phyloP scores from a whole-genome alignment of 2,888 invertebrate genomes.

The Cordilura impudica region DNA sequence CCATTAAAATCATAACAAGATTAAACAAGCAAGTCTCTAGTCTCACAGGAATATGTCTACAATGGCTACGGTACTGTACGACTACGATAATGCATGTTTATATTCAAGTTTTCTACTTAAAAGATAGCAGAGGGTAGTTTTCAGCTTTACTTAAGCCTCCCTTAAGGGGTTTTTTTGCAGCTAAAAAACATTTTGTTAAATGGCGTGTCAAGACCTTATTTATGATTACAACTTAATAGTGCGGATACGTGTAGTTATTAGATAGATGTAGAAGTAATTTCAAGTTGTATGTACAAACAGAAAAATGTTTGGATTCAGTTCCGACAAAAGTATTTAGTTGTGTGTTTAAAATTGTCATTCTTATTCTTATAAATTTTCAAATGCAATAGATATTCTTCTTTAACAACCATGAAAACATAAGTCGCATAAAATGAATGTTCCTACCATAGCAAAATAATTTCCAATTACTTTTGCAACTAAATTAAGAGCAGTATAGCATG shows the following conservation, averaged over 20 bases:
- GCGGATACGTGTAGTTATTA: slow-evolving; percentile 19
- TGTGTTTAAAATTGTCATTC: no score
- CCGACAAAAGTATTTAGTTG: no score
- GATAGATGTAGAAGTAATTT: slow-evolving; percentile 35
- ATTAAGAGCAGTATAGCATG: no score
- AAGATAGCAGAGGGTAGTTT: slow-evolving; percentile 42
- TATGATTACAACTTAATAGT: slow-evolving; percentile 62
- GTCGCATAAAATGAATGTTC: no score
- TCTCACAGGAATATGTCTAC: background rate
- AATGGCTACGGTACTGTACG: no score
- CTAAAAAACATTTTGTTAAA: slow-evolving; percentile 56
- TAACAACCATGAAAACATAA: no score
- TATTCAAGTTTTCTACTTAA: slow-evolving; percentile 7
- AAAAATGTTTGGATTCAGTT: no score
- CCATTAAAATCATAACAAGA: slow-evolving; percentile 55
- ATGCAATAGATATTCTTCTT: no score
- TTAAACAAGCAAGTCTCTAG: slow-evolving; percentile 43
- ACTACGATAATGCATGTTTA: slow-evolving; percentile 41
- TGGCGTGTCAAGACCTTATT: slow-evolving; percentile 61
- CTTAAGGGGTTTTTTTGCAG: slow-evolving; percentile 36
- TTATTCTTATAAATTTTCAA: no score
- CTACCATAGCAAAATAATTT: no score
- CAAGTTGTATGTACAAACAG: no score
- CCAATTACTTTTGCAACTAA: no score
- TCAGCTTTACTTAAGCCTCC: slow-evolving; percentile 22